Evolutionary conservation across 2,797 vertebrate genomes (phyloP).

Genomic region (Adrianichthys oophorus): DNA sequence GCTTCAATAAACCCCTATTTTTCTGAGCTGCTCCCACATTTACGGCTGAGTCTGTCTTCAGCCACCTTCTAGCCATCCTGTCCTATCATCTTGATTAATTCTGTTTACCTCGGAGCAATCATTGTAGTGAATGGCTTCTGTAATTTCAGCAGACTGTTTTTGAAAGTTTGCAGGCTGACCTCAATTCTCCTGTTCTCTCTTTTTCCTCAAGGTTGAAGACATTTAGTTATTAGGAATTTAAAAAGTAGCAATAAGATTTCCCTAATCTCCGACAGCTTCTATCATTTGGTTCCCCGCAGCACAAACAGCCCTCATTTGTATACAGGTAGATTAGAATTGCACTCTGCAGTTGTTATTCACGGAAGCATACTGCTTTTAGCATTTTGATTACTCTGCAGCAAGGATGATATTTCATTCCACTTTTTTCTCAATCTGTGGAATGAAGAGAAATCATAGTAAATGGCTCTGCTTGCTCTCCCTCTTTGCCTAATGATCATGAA

Average conservation of each 20-base stretch:
- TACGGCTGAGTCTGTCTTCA: conserved; percentile 39
- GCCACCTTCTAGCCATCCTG: conserved; percentile 47
- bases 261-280: neutral
- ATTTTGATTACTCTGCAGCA: conserved; percentile 17
- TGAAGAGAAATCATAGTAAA: conserved; percentile 44
- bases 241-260: neutral
- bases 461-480: conserved; percentile 8
- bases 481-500: conserved; percentile 54
- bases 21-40: conserved; percentile 30
- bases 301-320: neutral
- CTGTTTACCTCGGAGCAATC: conserved; percentile 66
- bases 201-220: conserved; percentile 31
- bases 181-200: conserved; percentile 19
- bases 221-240: conserved; percentile 3
- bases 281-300: conserved; percentile 12
- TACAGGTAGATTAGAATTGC: conserved; percentile 6
- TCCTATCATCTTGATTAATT: conserved; percentile 74
- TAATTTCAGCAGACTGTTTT: conserved; percentile 53
- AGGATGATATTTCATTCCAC: conserved; percentile 7
- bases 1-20: conserved; percentile 68
- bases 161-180: conserved; percentile 34
- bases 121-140: conserved; percentile 44
- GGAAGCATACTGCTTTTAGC: neutral
- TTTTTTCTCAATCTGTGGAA: conserved; percentile 10
- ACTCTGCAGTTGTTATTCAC: conserved; percentile 1